Conservation (phyloP, 2,113 vertebrate genomes). For the Aldabrachelys gigantea region DNA sequence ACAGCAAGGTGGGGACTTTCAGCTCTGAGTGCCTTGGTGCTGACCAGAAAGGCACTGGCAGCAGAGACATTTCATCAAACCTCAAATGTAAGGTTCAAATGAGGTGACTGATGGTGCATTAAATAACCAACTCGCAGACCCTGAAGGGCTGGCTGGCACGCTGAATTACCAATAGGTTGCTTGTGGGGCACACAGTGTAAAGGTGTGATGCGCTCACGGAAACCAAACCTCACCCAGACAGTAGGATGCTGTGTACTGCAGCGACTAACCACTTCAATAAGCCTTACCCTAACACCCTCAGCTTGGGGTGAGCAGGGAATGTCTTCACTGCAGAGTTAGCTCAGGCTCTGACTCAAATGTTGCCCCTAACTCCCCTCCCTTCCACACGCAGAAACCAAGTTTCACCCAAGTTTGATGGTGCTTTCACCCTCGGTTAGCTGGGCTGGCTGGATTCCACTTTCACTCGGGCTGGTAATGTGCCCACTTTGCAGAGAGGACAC, state of each 20-base stretch:
- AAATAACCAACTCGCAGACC: background rate
- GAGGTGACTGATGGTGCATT: background rate
- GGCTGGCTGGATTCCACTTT: background rate
- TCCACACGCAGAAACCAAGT: background rate
- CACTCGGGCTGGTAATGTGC: background rate
- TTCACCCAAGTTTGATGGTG: background rate
- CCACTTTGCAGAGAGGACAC: background rate
- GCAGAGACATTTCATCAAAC: background rate
- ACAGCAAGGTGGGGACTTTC: background rate
- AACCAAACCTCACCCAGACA: background rate
- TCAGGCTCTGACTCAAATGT: background rate
- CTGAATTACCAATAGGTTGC: background rate
- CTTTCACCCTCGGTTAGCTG: background rate
- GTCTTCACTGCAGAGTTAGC: background rate
- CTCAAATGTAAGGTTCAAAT: background rate
- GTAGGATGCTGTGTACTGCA: background rate
- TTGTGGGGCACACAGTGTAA: background rate
- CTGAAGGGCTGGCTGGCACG: background rate
- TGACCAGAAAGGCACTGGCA: background rate
- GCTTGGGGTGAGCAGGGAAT: background rate
- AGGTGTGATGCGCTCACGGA: background rate
- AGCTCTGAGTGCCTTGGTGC: background rate
- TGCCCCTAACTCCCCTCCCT: background rate
- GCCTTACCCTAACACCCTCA: background rate
- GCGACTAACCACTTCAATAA: background rate